phyloP scores from a whole-genome alignment of 2,888 invertebrate species.

The Ectemnius lituratus region DNA sequence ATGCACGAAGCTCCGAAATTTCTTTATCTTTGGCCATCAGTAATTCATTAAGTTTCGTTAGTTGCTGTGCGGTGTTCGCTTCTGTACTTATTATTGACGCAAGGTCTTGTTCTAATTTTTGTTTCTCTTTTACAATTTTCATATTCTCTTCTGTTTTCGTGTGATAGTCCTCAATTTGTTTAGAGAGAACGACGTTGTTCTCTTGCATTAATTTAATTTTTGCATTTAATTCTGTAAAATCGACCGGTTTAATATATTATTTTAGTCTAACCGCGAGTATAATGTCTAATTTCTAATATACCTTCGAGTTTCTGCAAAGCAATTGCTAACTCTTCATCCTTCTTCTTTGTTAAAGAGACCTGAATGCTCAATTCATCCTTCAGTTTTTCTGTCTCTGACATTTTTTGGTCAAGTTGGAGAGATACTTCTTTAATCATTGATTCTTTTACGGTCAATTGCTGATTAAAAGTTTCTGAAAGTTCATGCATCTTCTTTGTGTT shows the following conservation, averaged over 20 bases:
- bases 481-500: slow-evolving; percentile 60
- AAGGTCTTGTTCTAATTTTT: slow-evolving; percentile 76
- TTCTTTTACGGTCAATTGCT: slow-evolving; percentile 80
- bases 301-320: slow-evolving; percentile 70
- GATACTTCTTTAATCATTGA: slow-evolving; percentile 79
- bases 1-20: slow-evolving; percentile 71
- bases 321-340: slow-evolving; percentile 78
- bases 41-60: slow-evolving; percentile 80
- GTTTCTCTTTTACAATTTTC: slow-evolving; percentile 66
- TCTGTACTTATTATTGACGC: slow-evolving; percentile 80
- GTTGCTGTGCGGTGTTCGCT: slow-evolving; percentile 81
- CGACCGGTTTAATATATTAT: not conserved
- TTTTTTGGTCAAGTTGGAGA: slow-evolving; percentile 79
- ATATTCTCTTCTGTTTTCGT: slow-evolving; percentile 79
- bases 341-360: slow-evolving; percentile 77
- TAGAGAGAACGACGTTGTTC: slow-evolving; percentile 80
- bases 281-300: slow-evolving; percentile 15
- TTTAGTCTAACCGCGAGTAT: not conserved
- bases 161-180: slow-evolving; percentile 76
- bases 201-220: slow-evolving; percentile 80
- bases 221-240: slow-evolving; percentile 78
- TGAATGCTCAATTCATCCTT: slow-evolving; percentile 79
- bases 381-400: slow-evolving; percentile 79
- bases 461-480: slow-evolving; percentile 72
- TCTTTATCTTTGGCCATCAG: slow-evolving; percentile 81